phyloP scores from a whole-genome alignment of 2,113 vertebrate genomes.

The Aegithalos caudatus region DNA sequence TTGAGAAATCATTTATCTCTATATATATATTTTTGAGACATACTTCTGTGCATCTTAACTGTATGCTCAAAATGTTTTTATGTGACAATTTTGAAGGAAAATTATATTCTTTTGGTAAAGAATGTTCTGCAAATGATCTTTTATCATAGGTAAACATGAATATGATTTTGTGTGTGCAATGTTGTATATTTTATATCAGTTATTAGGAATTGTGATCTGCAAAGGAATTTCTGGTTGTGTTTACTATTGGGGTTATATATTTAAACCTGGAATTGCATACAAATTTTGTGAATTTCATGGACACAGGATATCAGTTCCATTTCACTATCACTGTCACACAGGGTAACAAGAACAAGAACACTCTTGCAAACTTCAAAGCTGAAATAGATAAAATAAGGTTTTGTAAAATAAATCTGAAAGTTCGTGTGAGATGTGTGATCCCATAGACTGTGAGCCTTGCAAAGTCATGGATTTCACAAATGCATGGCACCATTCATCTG shows the following conservation, averaged over 20 bases:
- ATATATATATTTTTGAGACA: neutral
- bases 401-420: neutral
- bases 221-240: neutral
- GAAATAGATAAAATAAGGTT: neutral
- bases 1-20: neutral
- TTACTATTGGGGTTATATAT: neutral
- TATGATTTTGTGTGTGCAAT: neutral
- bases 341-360: neutral
- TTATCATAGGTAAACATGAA: neutral
- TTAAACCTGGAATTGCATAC: neutral
- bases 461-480: constrained; percentile 28
- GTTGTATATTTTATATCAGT: neutral
- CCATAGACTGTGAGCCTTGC: neutral
- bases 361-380: neutral
- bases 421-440: neutral
- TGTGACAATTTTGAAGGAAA: neutral
- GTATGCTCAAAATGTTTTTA: neutral
- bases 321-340: neutral
- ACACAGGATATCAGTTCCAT: neutral
- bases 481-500: constrained; percentile 37
- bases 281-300: neutral
- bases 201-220: neutral
- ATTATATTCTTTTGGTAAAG: neutral
- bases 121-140: neutral
- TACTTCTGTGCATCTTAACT: neutral